Base-by-base conservation (phyloP, 2,113 vertebrate genomes). In the Rhabdomys dilectus region DNA sequence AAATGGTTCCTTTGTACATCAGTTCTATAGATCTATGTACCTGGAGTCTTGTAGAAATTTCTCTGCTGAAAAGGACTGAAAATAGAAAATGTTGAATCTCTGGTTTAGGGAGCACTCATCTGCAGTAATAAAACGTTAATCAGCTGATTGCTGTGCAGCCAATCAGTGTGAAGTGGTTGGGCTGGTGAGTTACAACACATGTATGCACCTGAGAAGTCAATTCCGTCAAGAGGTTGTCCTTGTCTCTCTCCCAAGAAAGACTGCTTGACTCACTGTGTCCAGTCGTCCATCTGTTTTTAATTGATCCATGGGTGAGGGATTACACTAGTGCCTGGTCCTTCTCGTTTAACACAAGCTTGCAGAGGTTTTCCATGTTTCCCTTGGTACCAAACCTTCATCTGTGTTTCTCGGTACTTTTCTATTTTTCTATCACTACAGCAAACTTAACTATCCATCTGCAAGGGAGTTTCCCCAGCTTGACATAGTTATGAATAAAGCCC, bases 301-400 rank as follows among this genome's bases (percentile, higher is more conserved):
- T 19, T 3, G 39, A 51, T 26, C 24, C 42, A 13, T 2, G 4
- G 1, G 3, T 11, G 29, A 16, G 31, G 26, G n/a, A 13, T 11
- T 4, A 36, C 42, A 31, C 45, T 53, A n/a, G 24, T 1, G 1
- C 19, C 22, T 48, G 62, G 22, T 3, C 7, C 42, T 4, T 39
- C 48, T 22, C 5, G 2, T 8, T 62, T 45, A 60, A 29, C 13
- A 0, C 0, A 3, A 76, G 42, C 34, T 58, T 5, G 2, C 22
- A 13, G 84, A 51, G 17, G 26, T 45, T 58, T 2, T 39, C 29
- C 1, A 0, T 0, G 19, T 16, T 26, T 2, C 22, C 16, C 0
- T 4, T 4, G 11, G 58, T 36, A 21, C 42, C 17, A 19, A 60
- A 48, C 42, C 29, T 66, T 72, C 24, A 72, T 22, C 6, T 19